Conservation (phyloP, 2,888 invertebrate species). For the Tenthredo scrophulariae region DNA sequence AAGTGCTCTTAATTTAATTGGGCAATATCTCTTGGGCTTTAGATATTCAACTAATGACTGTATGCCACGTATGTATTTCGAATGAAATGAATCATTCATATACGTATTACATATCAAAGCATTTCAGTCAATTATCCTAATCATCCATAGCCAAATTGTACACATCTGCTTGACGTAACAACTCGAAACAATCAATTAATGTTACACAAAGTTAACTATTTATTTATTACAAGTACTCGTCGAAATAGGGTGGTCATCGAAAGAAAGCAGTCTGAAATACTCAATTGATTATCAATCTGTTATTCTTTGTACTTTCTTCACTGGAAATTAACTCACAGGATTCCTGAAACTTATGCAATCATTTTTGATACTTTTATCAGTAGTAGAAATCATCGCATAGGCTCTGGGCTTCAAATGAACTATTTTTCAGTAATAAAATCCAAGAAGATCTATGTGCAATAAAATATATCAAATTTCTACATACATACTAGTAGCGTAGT, state of each 20-base stretch:
- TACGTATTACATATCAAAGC: not conserved
- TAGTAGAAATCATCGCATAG: not conserved
- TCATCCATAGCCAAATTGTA: constrained; percentile 16
- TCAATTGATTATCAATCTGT: not conserved
- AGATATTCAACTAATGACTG: constrained; percentile 30
- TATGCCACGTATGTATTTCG: not conserved
- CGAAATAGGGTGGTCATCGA: not conserved
- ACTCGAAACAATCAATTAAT: not conserved
- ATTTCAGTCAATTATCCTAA: not conserved
- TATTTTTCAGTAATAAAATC: not conserved
- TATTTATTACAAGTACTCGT: not conserved
- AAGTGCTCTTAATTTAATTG: constrained; percentile 46
- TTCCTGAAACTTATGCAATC: not conserved
- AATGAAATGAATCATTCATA: not conserved
- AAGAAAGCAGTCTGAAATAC: not conserved
- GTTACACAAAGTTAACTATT: constrained; percentile 29
- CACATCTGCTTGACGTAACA: not conserved
- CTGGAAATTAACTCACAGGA: not conserved
- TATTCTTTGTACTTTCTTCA: not conserved
- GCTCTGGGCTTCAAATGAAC: not conserved
- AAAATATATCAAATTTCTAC: not conserved
- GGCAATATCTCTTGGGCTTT: constrained; percentile 20
- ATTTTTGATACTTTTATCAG: not conserved
- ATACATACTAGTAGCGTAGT: not conserved
- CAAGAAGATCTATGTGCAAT: not conserved